phyloP scores from a whole-genome alignment of 2,113 vertebrate genomes.

The Nematolebias whitei region DNA sequence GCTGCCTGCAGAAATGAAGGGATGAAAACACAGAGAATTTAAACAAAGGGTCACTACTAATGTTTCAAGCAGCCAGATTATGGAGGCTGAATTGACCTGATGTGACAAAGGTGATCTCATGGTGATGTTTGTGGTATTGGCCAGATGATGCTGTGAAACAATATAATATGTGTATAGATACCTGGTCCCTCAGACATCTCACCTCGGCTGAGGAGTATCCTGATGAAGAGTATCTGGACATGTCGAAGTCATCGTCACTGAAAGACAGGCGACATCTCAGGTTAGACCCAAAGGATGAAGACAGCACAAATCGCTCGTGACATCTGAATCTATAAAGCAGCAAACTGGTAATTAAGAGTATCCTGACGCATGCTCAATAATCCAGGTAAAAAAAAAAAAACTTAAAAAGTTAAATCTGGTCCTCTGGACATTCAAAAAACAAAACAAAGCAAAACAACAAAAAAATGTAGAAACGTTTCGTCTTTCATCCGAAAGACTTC shows the following conservation, averaged over 20 bases:
- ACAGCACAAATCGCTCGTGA: not conserved
- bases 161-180: conserved; percentile 74
- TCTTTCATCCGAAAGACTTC: too few relatives aligned
- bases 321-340: not conserved
- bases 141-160: conserved; percentile 54
- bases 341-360: not conserved
- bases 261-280: conserved; percentile 46
- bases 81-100: conserved; percentile 37
- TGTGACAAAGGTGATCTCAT: conserved; percentile 57
- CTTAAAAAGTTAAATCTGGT: too few relatives aligned
- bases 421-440: too few relatives aligned
- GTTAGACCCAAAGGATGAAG: conserved; percentile 10
- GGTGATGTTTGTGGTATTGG: conserved; percentile 50
- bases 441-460: too few relatives aligned
- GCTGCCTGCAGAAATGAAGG: conserved; percentile 21
- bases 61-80: not conserved
- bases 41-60: conserved; percentile 5
- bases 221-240: conserved; percentile 99
- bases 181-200: conserved; percentile 87
- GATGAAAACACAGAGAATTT: conserved; percentile 23
- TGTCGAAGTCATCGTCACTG: conserved; percentile 98
- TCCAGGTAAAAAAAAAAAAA: too few relatives aligned
- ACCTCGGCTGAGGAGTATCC: conserved; percentile 99
- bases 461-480: too few relatives aligned
- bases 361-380: too few relatives aligned